Base-by-base conservation (phyloP, 2,888 invertebrate species). In the Cataglyphis altisquamis region DNA sequence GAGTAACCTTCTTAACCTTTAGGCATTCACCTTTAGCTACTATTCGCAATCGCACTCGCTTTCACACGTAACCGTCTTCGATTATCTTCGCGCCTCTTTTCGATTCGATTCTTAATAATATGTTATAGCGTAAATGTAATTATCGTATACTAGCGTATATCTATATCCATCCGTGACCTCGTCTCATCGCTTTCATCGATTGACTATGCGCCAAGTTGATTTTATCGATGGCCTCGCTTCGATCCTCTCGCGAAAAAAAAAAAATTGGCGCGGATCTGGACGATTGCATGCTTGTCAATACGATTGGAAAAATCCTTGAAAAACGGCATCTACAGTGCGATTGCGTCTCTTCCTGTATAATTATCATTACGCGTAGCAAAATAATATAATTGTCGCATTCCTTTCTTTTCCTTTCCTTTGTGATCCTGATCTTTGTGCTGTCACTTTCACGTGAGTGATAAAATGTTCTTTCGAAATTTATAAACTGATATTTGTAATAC, bases 11-110 rank as follows among this genome's bases (percentile, higher is more conserved):
- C 91, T 84, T 83, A 86, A 89, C 90, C 89, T 88, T 91, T 90
- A 88, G 85, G 72, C 87, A 85, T 84, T 89, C 90, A 90, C 90
- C 90, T 90, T 90, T 89, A 88, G 86, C 88, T 88, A 87, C 89
- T 84, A 87, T 83, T 83, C 82, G 83, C 86, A 82, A 85, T 85
- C 68, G 83, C 87, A 83, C 83, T 90, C 88, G 85, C 88, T 87
- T 88, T 90, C 90, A 88, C 88, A 87, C 88, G 86, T 90, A 84
- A 80, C 84, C 70, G 77, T 84, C 85, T 85, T 75, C 64, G 73
- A 72, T 80, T 80, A 41, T 73, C 64, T 66, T 75, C 57, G 84
- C 87, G 85, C 41, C 57, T 41, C 45, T 57, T 62, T 60, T 82
- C 81, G 15, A 60, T 80, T 80, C 60, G 60, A 73, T 52, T 36